A percentile compares a stretch with the other conserved stretches of the same genome.
Conservation (phyloP, 2,797 vertebrate species). For the Scolopax rusticola region DNA sequence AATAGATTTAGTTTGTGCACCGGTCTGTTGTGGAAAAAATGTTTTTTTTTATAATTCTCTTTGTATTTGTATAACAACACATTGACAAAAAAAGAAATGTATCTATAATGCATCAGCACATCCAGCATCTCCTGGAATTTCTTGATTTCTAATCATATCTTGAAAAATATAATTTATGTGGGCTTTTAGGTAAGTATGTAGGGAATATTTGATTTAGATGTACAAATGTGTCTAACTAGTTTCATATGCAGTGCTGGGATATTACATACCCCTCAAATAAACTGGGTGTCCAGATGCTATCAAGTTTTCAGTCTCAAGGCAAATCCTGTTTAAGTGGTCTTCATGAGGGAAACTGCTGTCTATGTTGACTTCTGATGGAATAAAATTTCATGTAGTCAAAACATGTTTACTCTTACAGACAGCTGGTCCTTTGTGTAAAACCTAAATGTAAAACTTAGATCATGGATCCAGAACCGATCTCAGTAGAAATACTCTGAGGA, state of each 20-base stretch:
- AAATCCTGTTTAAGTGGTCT: not conserved
- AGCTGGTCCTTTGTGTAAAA: not conserved
- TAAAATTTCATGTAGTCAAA: not conserved
- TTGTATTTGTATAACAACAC: rapidly evolving
- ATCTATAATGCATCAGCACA: not conserved
- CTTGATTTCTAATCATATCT: not conserved
- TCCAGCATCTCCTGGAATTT: not conserved
- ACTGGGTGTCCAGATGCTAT: rapidly evolving
- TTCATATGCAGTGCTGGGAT: not conserved
- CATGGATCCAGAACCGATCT: not conserved
- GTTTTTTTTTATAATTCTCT: rapidly evolving
- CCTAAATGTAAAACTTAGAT: not conserved
- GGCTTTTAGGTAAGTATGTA: not conserved
- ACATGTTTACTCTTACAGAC: not conserved
- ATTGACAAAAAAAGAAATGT: not conserved
- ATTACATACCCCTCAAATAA: not conserved
- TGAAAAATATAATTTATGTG: not conserved
- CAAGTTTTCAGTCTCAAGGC: not conserved
- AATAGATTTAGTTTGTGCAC: not conserved
- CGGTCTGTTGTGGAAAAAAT: not conserved
- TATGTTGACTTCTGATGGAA: not conserved
- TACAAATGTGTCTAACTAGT: not conserved
- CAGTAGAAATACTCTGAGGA: not conserved
- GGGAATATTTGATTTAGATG: not conserved
- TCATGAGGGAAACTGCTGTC: not conserved